A percentile compares a stretch with the other conserved stretches of the same genome.
phyloP scores from a whole-genome alignment of 2,888 invertebrate species.

The Polymixis lichenea region DNA sequence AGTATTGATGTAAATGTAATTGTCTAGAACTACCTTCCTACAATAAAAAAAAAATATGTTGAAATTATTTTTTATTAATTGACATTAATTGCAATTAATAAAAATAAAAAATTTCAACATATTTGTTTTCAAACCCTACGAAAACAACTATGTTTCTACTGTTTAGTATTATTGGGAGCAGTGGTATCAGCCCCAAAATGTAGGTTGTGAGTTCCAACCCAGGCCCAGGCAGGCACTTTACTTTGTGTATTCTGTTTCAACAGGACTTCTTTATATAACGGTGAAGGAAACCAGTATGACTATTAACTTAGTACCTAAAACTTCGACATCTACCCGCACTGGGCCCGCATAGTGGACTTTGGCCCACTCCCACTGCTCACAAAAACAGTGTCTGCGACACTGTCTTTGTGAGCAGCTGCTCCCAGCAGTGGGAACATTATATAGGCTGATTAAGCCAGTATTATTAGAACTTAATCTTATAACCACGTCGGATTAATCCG shows the following conservation, averaged over 20 bases:
- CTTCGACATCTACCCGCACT: background rate
- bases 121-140: background rate
- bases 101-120: too few species aligned
- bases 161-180: background rate
- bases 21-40: conserved; percentile 17
- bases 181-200: too few species aligned
- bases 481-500: too few species aligned
- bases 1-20: background rate
- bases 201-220: too few species aligned
- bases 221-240: too few species aligned
- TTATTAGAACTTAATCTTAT: background rate
- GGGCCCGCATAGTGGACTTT: background rate
- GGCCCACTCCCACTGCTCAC: background rate
- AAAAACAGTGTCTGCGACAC: background rate
- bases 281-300: background rate
- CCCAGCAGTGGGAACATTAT: background rate
- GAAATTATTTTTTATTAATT: conserved; percentile 7
- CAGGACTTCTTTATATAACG: too few species aligned
- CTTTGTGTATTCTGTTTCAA: too few species aligned
- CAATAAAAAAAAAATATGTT: conserved; percentile 12
- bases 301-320: too few species aligned
- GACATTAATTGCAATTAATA: conserved; percentile 25
- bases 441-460: background rate
- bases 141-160: background rate
- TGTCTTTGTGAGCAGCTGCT: too few species aligned